phyloP scores from a whole-genome alignment of 2,797 vertebrate genomes.

The Artibeus jamaicensis region DNA sequence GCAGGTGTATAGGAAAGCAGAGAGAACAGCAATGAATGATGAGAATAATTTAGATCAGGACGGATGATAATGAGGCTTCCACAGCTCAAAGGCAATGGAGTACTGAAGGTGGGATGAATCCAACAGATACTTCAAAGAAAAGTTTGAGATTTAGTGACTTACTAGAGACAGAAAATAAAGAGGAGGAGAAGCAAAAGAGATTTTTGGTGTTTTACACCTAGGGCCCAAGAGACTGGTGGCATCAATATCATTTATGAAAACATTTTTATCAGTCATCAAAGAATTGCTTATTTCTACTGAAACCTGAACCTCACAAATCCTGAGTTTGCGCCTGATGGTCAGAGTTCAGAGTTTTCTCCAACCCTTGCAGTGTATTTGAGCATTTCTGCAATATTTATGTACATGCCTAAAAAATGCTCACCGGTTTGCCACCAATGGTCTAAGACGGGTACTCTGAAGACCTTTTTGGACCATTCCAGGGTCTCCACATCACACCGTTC shows the following conservation, averaged over 20 bases:
- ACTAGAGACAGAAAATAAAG: not conserved
- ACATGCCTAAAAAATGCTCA: slow-evolving; percentile 79
- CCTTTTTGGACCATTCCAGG: slow-evolving; percentile 92
- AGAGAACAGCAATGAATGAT: not conserved
- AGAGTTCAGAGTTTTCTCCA: not conserved
- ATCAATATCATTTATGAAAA: not conserved
- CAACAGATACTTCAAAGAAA: not conserved
- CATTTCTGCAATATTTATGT: not conserved
- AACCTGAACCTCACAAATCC: not conserved
- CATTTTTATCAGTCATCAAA: not conserved
- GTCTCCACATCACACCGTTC: slow-evolving; percentile 96
- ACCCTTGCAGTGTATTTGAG: not conserved
- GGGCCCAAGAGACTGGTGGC: not conserved
- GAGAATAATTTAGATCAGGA: not conserved
- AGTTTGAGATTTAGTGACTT: not conserved
- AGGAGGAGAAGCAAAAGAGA: not conserved
- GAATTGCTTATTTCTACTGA: not conserved
- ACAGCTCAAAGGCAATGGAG: not conserved
- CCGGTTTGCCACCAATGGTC: slow-evolving; percentile 99
- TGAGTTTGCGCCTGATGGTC: not conserved
- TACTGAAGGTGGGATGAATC: not conserved
- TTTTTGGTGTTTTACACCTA: not conserved
- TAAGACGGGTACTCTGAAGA: slow-evolving; percentile 93
- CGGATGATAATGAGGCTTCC: not conserved
- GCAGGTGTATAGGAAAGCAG: not conserved